A percentile compares a stretch with the other conserved stretches of the same genome.
Evolutionary conservation across 2,113 vertebrate species (phyloP).

Genomic region (Oreocharis arfaki): DNA sequence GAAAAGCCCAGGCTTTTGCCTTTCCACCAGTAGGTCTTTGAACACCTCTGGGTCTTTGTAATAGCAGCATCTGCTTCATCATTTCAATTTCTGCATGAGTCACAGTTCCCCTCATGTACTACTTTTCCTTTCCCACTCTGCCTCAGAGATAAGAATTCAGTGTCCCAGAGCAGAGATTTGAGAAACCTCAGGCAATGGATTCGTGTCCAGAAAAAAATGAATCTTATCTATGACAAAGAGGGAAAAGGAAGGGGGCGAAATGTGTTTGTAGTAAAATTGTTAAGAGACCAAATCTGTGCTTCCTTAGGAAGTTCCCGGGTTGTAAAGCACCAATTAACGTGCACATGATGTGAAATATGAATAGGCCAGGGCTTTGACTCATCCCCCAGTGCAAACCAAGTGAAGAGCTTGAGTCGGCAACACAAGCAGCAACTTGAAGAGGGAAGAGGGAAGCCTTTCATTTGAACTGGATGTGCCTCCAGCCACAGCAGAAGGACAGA

Average conservation of each 20-base stretch:
- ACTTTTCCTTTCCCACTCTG: background rate
- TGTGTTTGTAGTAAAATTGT: slow-evolving; percentile 16
- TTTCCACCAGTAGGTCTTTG: slow-evolving; percentile 10
- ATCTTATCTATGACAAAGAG: slow-evolving; percentile 26
- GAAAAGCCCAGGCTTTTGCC: slow-evolving; percentile 35
- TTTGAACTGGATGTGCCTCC: background rate
- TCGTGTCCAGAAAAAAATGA: slow-evolving; percentile 18
- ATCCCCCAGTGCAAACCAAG: background rate
- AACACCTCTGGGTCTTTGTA: slow-evolving; percentile 47
- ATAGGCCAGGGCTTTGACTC: slow-evolving; percentile 34
- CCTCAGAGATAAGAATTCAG: slow-evolving; percentile 26
- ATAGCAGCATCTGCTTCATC: slow-evolving; percentile 10
- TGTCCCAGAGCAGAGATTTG: slow-evolving; percentile 44
- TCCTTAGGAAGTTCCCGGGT: slow-evolving; percentile 25
- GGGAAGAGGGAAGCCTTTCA: slow-evolving; percentile 26
- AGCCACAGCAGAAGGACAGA: background rate
- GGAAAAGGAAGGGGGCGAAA: background rate
- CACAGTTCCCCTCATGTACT: slow-evolving; percentile 3
- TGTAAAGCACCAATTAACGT: slow-evolving; percentile 22
- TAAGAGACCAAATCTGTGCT: slow-evolving; percentile 22
- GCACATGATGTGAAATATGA: slow-evolving; percentile 39
- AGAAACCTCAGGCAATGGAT: slow-evolving; percentile 26
- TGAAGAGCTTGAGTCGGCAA: background rate
- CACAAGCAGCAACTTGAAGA: background rate
- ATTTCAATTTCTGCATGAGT: slow-evolving; percentile 47